Evolutionary conservation across 2,113 vertebrate genomes (phyloP).

Genomic region (Peromyscus maniculatus): DNA sequence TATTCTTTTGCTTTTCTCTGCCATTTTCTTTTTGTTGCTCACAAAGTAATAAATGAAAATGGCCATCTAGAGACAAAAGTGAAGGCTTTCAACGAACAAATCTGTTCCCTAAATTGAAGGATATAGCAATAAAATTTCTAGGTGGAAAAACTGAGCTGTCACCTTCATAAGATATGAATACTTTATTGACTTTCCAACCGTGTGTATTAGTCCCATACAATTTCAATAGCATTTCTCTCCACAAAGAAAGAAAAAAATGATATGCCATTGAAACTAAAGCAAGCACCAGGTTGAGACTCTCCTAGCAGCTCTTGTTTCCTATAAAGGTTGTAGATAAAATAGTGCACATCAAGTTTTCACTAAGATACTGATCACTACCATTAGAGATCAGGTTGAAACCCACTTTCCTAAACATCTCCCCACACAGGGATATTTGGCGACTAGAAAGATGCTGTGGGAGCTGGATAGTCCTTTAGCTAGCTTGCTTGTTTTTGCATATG

Average conservation of each 20-base stretch:
- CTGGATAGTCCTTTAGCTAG: background rate
- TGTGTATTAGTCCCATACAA: background rate
- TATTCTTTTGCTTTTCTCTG: background rate
- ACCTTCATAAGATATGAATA: conserved; percentile 57
- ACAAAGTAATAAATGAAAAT: conserved; percentile 68
- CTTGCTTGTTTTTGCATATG: background rate
- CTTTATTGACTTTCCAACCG: conserved; percentile 40
- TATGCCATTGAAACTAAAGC: background rate
- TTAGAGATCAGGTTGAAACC: background rate
- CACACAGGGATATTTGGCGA: background rate
- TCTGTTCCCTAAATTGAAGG: conserved; percentile 42
- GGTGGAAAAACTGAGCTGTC: conserved; percentile 47
- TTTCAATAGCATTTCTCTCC: conserved; percentile 23
- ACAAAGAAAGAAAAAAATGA: conserved; percentile 16
- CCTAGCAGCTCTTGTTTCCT: conserved; percentile 22
- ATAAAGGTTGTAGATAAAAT: conserved; percentile 42
- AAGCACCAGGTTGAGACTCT: background rate
- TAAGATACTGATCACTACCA: background rate
- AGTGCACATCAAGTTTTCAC: background rate
- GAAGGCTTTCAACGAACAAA: conserved; percentile 59
- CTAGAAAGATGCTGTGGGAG: background rate
- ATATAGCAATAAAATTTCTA: conserved; percentile 52
- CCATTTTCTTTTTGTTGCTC: background rate
- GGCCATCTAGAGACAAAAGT: conserved; percentile 47
- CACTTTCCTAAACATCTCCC: background rate